A percentile compares a stretch with the other conserved stretches of the same genome.
Conservation (phyloP, 2,888 invertebrate species). For the Xestia ashworthii region DNA sequence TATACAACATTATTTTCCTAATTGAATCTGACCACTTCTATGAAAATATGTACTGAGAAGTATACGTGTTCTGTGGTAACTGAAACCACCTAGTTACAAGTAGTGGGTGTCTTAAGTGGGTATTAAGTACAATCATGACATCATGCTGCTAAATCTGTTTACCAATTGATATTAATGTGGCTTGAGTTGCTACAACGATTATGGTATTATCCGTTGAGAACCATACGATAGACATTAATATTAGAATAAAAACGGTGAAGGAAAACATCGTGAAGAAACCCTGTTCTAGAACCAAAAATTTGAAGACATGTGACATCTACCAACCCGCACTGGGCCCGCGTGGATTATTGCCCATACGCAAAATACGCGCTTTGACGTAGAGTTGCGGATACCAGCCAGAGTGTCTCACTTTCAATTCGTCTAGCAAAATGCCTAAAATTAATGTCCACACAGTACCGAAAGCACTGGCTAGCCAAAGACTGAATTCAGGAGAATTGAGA, state of each 20-base stretch:
- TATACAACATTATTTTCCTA: not conserved
- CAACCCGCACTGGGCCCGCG: too few species aligned
- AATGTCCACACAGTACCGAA: not conserved
- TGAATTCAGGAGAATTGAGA: not conserved
- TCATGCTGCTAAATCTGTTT: slow-evolving; percentile 39
- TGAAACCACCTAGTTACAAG: slow-evolving; percentile 30
- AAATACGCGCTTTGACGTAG: too few species aligned
- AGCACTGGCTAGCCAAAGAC: not conserved
- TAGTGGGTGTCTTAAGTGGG: slow-evolving; percentile 41
- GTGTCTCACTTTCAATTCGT: too few species aligned
- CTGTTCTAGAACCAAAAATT: too few species aligned
- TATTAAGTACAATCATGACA: slow-evolving; percentile 39
- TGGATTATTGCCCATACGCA: too few species aligned
- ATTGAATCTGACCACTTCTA: slow-evolving; percentile 3
- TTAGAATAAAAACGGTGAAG: too few species aligned
- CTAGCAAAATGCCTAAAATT: too few species aligned
- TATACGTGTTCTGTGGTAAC: slow-evolving; percentile 21
- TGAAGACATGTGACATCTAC: too few species aligned
- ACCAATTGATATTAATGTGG: slow-evolving; percentile 17
- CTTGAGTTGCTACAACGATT: not conserved
- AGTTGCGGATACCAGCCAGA: too few species aligned
- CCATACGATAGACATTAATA: not conserved
- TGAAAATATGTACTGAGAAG: slow-evolving; percentile 11
- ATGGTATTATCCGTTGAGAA: not conserved
- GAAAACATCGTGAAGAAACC: too few species aligned